phyloP scores from a whole-genome alignment of 2,888 invertebrate genomes.

The Lottia scabra region DNA sequence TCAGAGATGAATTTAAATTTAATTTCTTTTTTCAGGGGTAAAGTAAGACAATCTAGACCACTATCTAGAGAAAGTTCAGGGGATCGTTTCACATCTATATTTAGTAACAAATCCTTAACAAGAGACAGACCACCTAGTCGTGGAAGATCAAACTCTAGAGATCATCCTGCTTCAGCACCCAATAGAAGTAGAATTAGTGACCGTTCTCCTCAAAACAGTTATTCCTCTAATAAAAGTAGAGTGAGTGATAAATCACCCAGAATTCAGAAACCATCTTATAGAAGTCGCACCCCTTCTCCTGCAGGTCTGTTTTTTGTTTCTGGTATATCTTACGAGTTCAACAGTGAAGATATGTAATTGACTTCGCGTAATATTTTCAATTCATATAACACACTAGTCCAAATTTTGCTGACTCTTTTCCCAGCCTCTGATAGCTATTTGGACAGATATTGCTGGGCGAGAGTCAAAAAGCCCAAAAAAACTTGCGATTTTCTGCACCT shows the following conservation, averaged over 20 bases:
- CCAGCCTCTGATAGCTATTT: too few relatives aligned
- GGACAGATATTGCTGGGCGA: too few relatives aligned
- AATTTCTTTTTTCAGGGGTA: constrained; percentile 35
- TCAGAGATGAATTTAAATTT: too few relatives aligned
- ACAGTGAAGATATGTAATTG: too few relatives aligned
- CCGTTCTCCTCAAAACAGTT: constrained; percentile 22
- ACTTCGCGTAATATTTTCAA: too few relatives aligned
- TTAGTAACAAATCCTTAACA: constrained; percentile 39
- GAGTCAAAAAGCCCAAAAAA: too few relatives aligned
- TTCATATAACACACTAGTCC: too few relatives aligned
- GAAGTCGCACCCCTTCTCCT: constrained; percentile 54
- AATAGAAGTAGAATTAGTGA: constrained; percentile 28
- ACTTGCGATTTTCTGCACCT: too few relatives aligned
- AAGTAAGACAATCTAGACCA: constrained; percentile 37
- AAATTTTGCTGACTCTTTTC: too few relatives aligned
- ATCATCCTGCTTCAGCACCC: constrained; percentile 36
- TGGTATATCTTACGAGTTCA: too few relatives aligned
- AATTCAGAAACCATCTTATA: constrained; percentile 33
- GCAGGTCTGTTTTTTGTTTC: constrained; percentile 42
- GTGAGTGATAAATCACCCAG: constrained; percentile 41
- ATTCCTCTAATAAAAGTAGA: constrained; percentile 36
- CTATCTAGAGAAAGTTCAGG: constrained; percentile 45
- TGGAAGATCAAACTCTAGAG: constrained; percentile 47
- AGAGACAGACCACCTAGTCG: constrained; percentile 37
- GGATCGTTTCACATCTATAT: constrained; percentile 30